These are phyloP conservation scores for Rhinoderma darwinii DNA, from an alignment of 2,113 vertebrate genomes.

Conservation along the genomic window DNA sequence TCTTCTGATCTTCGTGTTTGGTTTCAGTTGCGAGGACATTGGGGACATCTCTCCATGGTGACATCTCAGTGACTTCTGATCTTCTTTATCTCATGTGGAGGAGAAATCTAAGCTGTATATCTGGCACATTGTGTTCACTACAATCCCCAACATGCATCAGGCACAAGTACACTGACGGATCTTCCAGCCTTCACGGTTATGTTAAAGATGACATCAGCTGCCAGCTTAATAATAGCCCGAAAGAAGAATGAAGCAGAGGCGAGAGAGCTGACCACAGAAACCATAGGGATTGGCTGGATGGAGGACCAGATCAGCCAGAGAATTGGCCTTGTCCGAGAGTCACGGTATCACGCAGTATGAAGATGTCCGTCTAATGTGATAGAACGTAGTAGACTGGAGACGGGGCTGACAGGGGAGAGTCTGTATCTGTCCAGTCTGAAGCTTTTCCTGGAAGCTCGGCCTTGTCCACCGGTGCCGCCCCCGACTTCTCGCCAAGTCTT, in stretches of 20 bases:
- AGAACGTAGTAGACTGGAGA: neutral
- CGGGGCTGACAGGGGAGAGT: neutral
- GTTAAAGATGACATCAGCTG: neutral
- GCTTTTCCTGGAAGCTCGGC: too few species aligned
- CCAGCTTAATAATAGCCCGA: conserved; percentile 17
- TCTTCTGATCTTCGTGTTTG: neutral
- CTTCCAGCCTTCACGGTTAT: neutral
- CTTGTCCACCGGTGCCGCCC: neutral
- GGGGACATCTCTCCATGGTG: neutral
- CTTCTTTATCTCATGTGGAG: neutral
- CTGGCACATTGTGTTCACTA: neutral
- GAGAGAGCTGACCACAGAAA: neutral
- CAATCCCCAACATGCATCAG: neutral
- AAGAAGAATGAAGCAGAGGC: conserved; percentile 13
- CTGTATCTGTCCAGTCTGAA: neutral
- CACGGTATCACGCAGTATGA: neutral
- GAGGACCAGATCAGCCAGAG: neutral
- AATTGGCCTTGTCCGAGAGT: neutral
- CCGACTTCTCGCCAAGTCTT: neutral
- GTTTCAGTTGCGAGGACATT: neutral
- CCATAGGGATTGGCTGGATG: conserved; percentile 25
- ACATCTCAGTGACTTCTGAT: neutral
- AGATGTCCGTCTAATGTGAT: neutral
- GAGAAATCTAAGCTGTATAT: neutral
- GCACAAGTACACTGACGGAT: neutral